Base-by-base conservation (phyloP, 2,888 invertebrate genomes). In the Dusona sp. region DNA sequence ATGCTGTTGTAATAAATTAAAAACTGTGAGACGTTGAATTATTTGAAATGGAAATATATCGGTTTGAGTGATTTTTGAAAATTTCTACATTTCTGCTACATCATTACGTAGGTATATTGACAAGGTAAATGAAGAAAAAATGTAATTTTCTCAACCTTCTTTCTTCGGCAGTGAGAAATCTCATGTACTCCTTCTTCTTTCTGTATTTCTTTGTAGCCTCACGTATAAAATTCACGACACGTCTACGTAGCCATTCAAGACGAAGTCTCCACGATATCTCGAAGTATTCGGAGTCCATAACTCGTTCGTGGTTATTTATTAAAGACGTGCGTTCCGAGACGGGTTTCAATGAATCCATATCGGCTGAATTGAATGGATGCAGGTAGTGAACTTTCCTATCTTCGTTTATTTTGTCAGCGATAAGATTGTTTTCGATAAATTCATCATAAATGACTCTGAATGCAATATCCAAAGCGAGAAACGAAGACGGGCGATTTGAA, bases 111-210 rank as follows among this genome's bases (percentile, higher is more conserved):
- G 19, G 29, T 0, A 13, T 29, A 48, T 11, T 33, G 33, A 22
- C 22, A 42, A 74, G 4, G 64, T 45, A 42, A 38, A 61, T 42
- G 11, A 42, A 57, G 4, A 57, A 64, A 29, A 80, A 36, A 38
- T 16, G 1, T 22, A 16, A 11, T 33, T 64, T 51, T 25, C 86
- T 92, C 88, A 95, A 96, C 96, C 96, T 96, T 94, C 96, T 95
- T 92, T 97, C 97, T 90, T 97, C 97, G 42, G 97, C 97, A 3
- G 96, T 95, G 64, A 96, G 94, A 92, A 97, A 95, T 90, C 95
- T 95, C 88, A 95, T 95, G 92, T 97, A 97, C 54, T 96, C 96
- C 90, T 94, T 93, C 88, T 95, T 95, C 85, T 95, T 95, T 9
- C 95, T 86, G 78, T 89, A 90, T 80, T 89, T 91, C 38, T 90